These are phyloP conservation scores for Heliconius aoede DNA, from an alignment of 2,888 invertebrate species.

Conservation along the genomic window DNA sequence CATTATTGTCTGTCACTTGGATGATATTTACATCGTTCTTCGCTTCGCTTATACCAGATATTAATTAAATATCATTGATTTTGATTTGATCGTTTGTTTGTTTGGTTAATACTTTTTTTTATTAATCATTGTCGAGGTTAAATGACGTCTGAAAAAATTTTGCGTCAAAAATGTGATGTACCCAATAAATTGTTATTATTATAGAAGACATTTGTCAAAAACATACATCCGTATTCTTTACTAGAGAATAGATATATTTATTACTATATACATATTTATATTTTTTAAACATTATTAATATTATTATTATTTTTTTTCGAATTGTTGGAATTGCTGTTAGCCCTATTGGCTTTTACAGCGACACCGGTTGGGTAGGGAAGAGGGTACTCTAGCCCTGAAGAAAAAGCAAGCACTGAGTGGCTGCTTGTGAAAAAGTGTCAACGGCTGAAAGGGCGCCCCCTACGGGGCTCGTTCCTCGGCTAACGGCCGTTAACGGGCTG, in stretches of 20 bases:
- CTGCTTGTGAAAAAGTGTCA: no score
- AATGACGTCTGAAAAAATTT: slow-evolving; percentile 1
- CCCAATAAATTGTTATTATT: background rate
- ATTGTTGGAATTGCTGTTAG: no score
- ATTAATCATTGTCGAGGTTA: slow-evolving; percentile 16
- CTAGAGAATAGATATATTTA: background rate
- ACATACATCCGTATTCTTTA: background rate
- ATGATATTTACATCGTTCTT: slow-evolving; percentile 97
- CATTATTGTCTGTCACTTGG: slow-evolving; percentile 90
- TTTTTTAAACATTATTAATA: no score
- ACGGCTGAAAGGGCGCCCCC: no score
- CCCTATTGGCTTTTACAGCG: no score
- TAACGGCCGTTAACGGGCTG: no score
- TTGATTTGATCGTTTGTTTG: slow-evolving; percentile 12
- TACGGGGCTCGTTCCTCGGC: no score
- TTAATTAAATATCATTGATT: slow-evolving; percentile 71
- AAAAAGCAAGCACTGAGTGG: no score
- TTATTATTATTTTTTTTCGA: no score
- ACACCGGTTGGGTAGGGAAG: no score
- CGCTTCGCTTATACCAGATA: slow-evolving; percentile 96
- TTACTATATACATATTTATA: no score
- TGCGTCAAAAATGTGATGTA: background rate
- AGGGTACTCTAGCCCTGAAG: no score
- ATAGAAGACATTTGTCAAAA: background rate
- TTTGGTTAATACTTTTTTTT: background rate